Percentiles rank a stretch among this genome's conserved stretches.
Conservation (phyloP, 2,113 vertebrate genomes). For the Empidonax traillii region DNA sequence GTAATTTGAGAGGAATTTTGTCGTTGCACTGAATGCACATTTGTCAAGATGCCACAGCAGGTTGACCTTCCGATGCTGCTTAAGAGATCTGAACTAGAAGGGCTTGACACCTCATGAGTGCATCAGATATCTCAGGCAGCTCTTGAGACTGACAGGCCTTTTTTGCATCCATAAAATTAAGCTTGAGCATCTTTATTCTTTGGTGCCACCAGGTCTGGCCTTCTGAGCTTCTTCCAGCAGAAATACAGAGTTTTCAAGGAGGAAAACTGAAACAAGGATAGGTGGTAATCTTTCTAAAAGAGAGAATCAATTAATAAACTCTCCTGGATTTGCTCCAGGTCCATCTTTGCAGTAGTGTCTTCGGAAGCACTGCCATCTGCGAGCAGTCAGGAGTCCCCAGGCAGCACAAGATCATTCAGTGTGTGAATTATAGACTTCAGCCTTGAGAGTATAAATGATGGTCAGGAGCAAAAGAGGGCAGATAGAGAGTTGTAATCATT, state of each 20-base stretch:
- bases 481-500: slow-evolving; percentile 36
- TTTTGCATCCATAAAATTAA: background rate
- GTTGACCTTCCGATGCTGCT: background rate
- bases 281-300: slow-evolving; percentile 1
- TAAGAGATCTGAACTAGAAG: background rate
- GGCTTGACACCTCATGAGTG: background rate
- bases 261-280: background rate
- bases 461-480: slow-evolving; percentile 24
- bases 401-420: slow-evolving; percentile 1
- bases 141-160: background rate
- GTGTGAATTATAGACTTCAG: slow-evolving; percentile 50
- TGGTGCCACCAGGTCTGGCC: background rate
- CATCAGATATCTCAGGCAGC: background rate
- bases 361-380: slow-evolving; percentile 11
- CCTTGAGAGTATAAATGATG: slow-evolving; percentile 50
- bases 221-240: background rate
- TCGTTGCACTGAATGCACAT: background rate
- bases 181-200: background rate
- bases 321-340: slow-evolving; percentile 43
- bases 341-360: background rate
- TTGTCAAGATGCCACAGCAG: background rate
- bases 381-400: slow-evolving; percentile 23
- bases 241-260: background rate
- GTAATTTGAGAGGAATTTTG: background rate
- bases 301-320: slow-evolving; percentile 46